These are phyloP conservation scores for Stratiomys singularior DNA, from an alignment of 2,888 invertebrate genomes.

Conservation along the genomic window DNA sequence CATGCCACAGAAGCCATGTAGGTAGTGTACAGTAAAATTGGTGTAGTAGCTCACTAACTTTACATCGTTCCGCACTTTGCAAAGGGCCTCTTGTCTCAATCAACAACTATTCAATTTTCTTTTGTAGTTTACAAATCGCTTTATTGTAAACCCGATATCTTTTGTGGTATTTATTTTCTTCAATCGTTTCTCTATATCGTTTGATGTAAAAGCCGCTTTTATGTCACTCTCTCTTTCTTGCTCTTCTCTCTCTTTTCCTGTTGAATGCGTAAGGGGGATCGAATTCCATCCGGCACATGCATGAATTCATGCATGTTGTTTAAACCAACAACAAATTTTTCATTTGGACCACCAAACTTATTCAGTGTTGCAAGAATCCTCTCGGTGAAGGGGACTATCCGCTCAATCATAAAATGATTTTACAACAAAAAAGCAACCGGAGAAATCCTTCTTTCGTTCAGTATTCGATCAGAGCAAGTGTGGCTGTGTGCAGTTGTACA, in stretches of 20 bases:
- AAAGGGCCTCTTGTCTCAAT: conserved; percentile 1
- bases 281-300: conserved; percentile 16
- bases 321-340: background rate
- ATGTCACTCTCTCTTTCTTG: background rate
- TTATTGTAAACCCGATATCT: conserved; percentile 1
- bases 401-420: background rate
- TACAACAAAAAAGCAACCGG: background rate
- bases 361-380: background rate
- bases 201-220: conserved; percentile 25
- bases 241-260: no score
- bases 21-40: background rate
- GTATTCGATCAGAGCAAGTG: no score
- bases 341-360: background rate
- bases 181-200: conserved; percentile 18
- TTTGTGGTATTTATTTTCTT: conserved; percentile 33
- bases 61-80: background rate
- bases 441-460: background rate
- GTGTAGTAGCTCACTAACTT: no score
- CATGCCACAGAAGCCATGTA: background rate
- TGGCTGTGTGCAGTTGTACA: background rate
- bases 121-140: conserved; percentile 20
- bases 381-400: background rate
- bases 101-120: conserved; percentile 27
- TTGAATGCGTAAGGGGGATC: conserved; percentile 25
- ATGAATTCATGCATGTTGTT: conserved; percentile 6